Percentiles rank a stretch among this genome's conserved stretches.
phyloP scores from a whole-genome alignment of 2,888 invertebrate genomes.

The Scaptomyza parva region DNA sequence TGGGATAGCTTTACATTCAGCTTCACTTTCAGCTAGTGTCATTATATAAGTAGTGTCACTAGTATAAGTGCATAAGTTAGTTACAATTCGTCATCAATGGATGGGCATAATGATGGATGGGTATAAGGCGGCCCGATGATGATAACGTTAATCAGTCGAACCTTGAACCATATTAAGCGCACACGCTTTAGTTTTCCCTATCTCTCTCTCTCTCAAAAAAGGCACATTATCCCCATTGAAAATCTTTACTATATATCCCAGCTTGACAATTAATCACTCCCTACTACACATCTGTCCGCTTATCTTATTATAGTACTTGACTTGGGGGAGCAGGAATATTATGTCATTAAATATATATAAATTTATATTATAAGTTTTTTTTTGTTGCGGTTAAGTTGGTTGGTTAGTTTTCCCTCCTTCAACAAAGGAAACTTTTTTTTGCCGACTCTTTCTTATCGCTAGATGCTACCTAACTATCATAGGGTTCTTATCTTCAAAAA shows the following conservation, averaged over 20 bases:
- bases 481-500: slow-evolving; percentile 19
- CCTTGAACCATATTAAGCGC: slow-evolving; percentile 53
- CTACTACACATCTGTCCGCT: slow-evolving; percentile 31
- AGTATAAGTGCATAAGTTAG: slow-evolving; percentile 8
- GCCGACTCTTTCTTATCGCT: slow-evolving; percentile 4
- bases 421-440: background rate
- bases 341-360: background rate
- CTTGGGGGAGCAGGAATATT: background rate
- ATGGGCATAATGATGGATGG: slow-evolving; percentile 25
- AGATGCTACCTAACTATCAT: too few relatives aligned
- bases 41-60: slow-evolving; percentile 24
- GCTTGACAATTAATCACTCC: slow-evolving; percentile 32
- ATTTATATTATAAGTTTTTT: background rate
- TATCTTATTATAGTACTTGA: slow-evolving; percentile 19
- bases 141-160: slow-evolving; percentile 42
- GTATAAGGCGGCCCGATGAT: slow-evolving; percentile 14
- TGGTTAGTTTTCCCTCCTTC: too few relatives aligned
- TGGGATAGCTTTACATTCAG: too few relatives aligned
- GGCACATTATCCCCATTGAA: background rate
- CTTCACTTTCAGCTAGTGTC: slow-evolving; percentile 30
- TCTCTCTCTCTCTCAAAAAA: background rate
- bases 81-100: slow-evolving; percentile 51
- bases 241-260: slow-evolving; percentile 7
- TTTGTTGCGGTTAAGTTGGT: too few relatives aligned
- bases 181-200: slow-evolving; percentile 13